A percentile compares a stretch with the other conserved stretches of the same genome.
phyloP scores from a whole-genome alignment of 2,113 vertebrate species.

The Hemichromis elongatus region DNA sequence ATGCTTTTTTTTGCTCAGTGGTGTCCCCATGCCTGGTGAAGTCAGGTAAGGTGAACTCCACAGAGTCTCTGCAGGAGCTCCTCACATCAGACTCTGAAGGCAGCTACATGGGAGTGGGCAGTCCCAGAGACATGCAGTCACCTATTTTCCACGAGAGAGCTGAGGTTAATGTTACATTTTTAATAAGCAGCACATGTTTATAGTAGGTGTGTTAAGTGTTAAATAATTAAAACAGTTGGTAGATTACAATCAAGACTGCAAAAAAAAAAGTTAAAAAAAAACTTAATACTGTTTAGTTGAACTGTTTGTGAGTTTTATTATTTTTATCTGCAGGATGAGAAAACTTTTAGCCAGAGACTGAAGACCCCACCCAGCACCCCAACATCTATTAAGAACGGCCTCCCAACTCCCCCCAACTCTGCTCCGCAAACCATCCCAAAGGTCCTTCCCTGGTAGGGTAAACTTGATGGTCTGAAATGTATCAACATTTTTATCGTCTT shows the following conservation, averaged over 20 bases:
- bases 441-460: conserved; percentile 43
- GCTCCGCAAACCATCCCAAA: conserved; percentile 76
- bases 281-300: background rate
- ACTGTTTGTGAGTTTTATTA: background rate
- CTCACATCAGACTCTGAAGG: conserved; percentile 94
- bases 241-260: background rate
- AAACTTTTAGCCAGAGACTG: conserved; percentile 53
- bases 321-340: conserved; percentile 67
- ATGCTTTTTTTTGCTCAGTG: conserved; percentile 8
- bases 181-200: no score
- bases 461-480: background rate
- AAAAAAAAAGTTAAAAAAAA: no score
- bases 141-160: conserved; percentile 81
- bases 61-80: conserved; percentile 90
- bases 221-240: background rate
- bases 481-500: background rate
- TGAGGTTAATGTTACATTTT: conserved; percentile 69
- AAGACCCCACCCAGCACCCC: conserved; percentile 70
- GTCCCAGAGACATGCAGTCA: conserved; percentile 88
- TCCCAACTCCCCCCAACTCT: conserved; percentile 65
- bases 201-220: background rate
- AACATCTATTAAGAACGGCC: conserved; percentile 67
- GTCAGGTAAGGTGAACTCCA: conserved; percentile 81
- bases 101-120: conserved; percentile 84
- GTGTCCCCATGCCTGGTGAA: conserved; percentile 73